Evolutionary conservation across 1,140 invertebrate species (phyloP).

Genomic region (Anoplolepis gracilipes): DNA sequence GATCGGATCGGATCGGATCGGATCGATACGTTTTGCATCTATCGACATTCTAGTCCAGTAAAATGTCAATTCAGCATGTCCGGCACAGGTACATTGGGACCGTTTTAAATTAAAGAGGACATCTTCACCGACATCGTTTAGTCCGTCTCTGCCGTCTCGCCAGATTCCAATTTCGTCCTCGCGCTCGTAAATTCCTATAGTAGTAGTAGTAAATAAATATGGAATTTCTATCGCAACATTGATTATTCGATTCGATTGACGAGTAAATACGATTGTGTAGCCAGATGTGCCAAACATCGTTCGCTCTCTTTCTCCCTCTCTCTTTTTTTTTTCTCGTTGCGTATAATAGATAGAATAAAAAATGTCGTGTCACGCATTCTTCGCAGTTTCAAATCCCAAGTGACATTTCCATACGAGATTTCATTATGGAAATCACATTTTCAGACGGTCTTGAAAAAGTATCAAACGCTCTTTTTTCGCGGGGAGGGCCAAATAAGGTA

Average conservation of each 20-base stretch:
- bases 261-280: neutral
- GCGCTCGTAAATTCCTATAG: neutral
- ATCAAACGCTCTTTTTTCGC: constrained; percentile 41
- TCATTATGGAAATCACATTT: constrained; percentile 51
- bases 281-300: neutral
- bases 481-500: constrained; percentile 39
- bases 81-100: neutral
- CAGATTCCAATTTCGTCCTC: constrained; percentile 20
- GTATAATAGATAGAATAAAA: neutral
- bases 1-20: constrained; percentile 2
- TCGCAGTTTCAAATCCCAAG: constrained; percentile 25
- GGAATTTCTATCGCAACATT: neutral
- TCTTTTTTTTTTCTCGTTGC: neutral
- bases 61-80: constrained; percentile 11
- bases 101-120: constrained; percentile 37
- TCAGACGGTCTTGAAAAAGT: constrained; percentile 39
- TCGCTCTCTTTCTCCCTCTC: too few species aligned
- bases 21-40: constrained; percentile 54
- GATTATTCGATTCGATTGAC: constrained; percentile 26
- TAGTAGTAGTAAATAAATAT: neutral
- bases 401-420: constrained; percentile 46
- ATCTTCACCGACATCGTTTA: constrained; percentile 4
- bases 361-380: neutral
- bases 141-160: neutral
- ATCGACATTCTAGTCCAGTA: constrained; percentile 29